Evolutionary conservation across 2,888 invertebrate species (phyloP).

Genomic region (Ennomos quercinarius): DNA sequence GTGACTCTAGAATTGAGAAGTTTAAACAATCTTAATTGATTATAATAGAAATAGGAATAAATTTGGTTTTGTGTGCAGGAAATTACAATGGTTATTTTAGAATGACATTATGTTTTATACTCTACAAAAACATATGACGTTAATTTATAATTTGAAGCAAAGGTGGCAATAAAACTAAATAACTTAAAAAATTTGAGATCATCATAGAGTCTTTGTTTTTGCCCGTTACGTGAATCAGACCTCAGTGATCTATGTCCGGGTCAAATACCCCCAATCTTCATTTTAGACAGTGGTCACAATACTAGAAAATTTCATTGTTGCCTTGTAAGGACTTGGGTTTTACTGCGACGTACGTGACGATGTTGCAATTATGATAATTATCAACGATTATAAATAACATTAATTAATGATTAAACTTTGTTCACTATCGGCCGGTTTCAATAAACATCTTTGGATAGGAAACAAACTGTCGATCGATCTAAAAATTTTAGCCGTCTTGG

Average conservation of each 20-base stretch:
- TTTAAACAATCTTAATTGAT: too few species aligned
- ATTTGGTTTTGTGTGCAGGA: too few species aligned
- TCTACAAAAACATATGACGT: constrained; percentile 2
- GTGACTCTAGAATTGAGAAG: too few species aligned
- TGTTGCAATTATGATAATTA: constrained; percentile 14
- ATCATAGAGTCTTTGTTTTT: constrained; percentile 50
- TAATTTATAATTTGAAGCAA: constrained; percentile 3
- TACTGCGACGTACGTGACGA: background rate
- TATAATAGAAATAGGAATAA: too few species aligned
- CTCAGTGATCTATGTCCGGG: constrained; percentile 64
- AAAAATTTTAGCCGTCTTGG: too few species aligned
- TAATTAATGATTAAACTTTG: too few species aligned
- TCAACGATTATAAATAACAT: too few species aligned
- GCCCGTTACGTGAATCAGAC: constrained; percentile 60
- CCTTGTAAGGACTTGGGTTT: constrained; percentile 4
- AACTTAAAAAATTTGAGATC: constrained; percentile 35
- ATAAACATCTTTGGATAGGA: too few species aligned
- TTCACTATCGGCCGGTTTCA: too few species aligned
- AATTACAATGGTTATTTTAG: too few species aligned
- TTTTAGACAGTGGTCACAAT: constrained; percentile 39
- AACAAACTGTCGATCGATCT: too few species aligned
- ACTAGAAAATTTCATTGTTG: constrained; percentile 39
- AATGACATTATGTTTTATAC: background rate
- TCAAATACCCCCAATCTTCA: constrained; percentile 57
- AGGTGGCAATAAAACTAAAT: constrained; percentile 18